Evolutionary conservation across 2,888 invertebrate genomes (phyloP).

Genomic region (Andrena minutula): DNA sequence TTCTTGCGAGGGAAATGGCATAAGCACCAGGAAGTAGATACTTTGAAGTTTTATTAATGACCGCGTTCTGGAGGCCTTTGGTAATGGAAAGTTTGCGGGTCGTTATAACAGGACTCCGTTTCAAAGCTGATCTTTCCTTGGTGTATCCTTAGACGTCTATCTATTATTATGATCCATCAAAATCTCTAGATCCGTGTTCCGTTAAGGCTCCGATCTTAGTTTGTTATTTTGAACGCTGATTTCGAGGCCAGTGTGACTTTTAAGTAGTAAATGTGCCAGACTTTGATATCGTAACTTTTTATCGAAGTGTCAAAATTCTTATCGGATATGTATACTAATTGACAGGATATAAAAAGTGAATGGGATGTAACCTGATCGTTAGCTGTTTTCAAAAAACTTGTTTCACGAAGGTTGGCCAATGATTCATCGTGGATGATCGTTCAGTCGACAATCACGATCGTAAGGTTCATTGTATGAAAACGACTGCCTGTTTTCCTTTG

Average conservation of each 20-base stretch:
- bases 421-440: conserved; percentile 57
- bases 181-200: too few species aligned
- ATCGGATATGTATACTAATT: not conserved
- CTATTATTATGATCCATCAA: too few species aligned
- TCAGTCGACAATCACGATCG: conserved; percentile 25
- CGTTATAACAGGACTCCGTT: not conserved
- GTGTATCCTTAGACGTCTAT: not conserved
- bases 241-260: too few species aligned
- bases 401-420: conserved; percentile 53
- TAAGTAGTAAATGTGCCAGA: too few species aligned
- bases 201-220: too few species aligned
- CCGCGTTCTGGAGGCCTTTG: not conserved
- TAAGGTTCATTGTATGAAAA: conserved; percentile 51
- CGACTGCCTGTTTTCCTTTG: conserved; percentile 30
- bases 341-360: not conserved
- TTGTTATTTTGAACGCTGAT: too few species aligned
- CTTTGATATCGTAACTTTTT: not conserved
- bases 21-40: not conserved
- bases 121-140: too few species aligned
- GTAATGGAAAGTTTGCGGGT: not conserved
- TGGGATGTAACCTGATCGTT: not conserved
- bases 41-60: conserved; percentile 28
- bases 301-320: not conserved
- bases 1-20: conserved; percentile 4
- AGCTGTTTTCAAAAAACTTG: not conserved